Percentiles rank a stretch among this genome's conserved stretches.
Evolutionary conservation across 2,797 vertebrate genomes (phyloP).

Genomic region (Glyptemys insculpta): DNA sequence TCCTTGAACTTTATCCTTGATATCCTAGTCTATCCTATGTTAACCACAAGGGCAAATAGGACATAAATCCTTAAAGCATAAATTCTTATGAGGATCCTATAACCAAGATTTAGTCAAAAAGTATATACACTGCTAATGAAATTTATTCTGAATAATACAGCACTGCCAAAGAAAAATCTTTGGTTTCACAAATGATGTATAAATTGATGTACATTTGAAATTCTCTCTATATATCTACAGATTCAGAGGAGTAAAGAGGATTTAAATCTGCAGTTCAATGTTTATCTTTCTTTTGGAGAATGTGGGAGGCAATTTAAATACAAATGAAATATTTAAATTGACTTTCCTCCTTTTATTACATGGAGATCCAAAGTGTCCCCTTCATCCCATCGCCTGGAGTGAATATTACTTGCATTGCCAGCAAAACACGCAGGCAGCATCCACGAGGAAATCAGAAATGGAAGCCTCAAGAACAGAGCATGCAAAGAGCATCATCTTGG

Average conservation of each 20-base stretch:
- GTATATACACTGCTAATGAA: not conserved
- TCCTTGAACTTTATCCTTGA: not conserved
- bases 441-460: not conserved
- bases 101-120: not conserved
- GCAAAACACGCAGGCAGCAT: not conserved
- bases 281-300: not conserved
- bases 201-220: conserved; percentile 28
- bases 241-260: not conserved
- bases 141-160: not conserved
- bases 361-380: not conserved
- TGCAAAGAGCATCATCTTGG: not conserved
- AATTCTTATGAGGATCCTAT: not conserved
- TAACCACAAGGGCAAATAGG: not conserved
- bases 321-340: conserved; percentile 20
- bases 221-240: not conserved
- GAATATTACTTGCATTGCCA: not conserved
- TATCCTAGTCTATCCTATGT: not conserved
- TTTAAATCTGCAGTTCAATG: not conserved
- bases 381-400: not conserved
- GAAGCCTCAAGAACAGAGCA: not conserved
- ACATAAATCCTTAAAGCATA: not conserved
- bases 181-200: conserved; percentile 1
- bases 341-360: not conserved
- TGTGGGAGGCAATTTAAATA: conserved; percentile 5
- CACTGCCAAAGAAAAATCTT: not conserved